These are phyloP conservation scores for Trypoxylon attenuatum DNA, from an alignment of 2,888 invertebrate species.

Conservation along the genomic window DNA sequence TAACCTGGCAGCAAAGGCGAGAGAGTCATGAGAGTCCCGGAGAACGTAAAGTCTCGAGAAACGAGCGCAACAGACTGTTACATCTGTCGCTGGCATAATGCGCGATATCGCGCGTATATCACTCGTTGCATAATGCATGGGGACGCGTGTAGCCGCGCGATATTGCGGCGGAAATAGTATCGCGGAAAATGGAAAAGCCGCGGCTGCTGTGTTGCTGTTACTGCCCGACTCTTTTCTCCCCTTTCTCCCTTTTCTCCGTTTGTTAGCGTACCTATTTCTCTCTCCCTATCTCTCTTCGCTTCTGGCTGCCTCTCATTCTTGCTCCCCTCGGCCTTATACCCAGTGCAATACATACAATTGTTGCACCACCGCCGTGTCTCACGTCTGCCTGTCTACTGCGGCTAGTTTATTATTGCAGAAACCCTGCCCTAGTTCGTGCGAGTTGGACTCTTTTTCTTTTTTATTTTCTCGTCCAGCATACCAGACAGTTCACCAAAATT, in stretches of 20 bases:
- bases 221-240: constrained; percentile 9
- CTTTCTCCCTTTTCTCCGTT: constrained; percentile 6
- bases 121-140: constrained; percentile 59
- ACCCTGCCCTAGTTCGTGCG: neutral
- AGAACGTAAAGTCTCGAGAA: constrained; percentile 31
- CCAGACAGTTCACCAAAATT: constrained; percentile 26
- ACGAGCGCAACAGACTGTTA: constrained; percentile 52
- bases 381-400: constrained; percentile 18
- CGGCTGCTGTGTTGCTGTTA: constrained; percentile 26
- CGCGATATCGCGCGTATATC: constrained; percentile 56
- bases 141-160: constrained; percentile 35
- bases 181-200: constrained; percentile 56
- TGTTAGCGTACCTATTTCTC: neutral
- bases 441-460: too few species aligned
- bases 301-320: too few species aligned
- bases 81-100: constrained; percentile 63
- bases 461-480: too few species aligned
- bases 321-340: neutral
- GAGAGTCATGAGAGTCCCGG: neutral
- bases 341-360: constrained; percentile 35
- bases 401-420: constrained; percentile 29
- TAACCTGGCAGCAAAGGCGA: too few species aligned
- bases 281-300: neutral
- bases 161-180: constrained; percentile 51
- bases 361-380: constrained; percentile 36